A percentile compares a stretch with the other conserved stretches of the same genome.
Evolutionary conservation across 2,797 vertebrate genomes (phyloP).

Genomic region (Cheirogaleus major): DNA sequence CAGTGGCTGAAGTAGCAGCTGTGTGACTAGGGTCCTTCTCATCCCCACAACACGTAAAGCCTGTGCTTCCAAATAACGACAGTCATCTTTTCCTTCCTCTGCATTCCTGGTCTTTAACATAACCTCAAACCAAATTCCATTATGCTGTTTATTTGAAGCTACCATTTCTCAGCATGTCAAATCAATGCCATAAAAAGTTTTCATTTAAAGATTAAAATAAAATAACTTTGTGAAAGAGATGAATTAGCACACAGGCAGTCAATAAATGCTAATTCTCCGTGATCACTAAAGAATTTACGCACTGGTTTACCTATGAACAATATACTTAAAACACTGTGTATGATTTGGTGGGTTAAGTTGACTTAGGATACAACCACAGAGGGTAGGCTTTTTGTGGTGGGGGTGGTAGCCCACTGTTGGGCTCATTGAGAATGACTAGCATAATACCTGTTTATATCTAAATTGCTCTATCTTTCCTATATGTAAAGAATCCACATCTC

Average conservation of each 20-base stretch:
- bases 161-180: neutral
- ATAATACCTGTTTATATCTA: neutral
- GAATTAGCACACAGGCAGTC: neutral
- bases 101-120: neutral
- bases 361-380: neutral
- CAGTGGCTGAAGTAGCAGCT: neutral
- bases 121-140: neutral
- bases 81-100: neutral
- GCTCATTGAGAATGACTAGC: neutral
- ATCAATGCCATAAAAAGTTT: neutral
- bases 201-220: neutral
- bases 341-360: neutral
- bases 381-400: neutral
- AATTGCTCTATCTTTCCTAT: neutral
- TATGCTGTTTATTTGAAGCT: neutral
- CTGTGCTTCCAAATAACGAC: neutral
- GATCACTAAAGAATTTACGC: neutral
- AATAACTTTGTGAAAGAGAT: slow-evolving; percentile 1
- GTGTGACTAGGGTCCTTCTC: neutral
- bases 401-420: neutral
- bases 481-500: neutral
- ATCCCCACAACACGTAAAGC: neutral
- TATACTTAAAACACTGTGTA: neutral
- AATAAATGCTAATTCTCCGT: neutral
- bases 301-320: neutral